Percentiles rank a stretch among this genome's conserved stretches.
Evolutionary conservation across 2,113 vertebrate genomes (phyloP).

Genomic region (Phocoena sinus): DNA sequence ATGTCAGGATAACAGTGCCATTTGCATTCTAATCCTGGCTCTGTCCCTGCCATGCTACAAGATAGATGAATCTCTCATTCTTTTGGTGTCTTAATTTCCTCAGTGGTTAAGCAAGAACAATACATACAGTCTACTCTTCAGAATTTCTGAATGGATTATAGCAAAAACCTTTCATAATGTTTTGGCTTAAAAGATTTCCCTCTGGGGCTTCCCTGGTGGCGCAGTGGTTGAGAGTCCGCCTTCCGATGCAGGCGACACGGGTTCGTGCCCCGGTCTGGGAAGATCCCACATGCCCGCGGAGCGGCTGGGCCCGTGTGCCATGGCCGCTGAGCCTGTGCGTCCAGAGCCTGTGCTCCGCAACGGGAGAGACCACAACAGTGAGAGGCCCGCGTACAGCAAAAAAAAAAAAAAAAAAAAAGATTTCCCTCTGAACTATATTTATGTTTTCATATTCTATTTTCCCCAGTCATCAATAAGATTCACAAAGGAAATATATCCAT

Average conservation of each 20-base stretch:
- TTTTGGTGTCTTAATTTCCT: conserved; percentile 66
- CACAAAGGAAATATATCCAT: conserved; percentile 50
- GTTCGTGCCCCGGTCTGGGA: too few relatives aligned
- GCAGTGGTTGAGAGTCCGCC: too few relatives aligned
- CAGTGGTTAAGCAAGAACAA: conserved; percentile 10
- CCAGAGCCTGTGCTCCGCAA: too few relatives aligned
- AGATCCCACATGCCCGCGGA: too few relatives aligned
- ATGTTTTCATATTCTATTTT: conserved; percentile 57
- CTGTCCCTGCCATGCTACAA: neutral
- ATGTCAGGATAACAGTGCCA: neutral
- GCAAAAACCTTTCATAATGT: conserved; percentile 41
- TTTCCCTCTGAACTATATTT: conserved; percentile 53
- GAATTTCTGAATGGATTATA: conserved; percentile 51
- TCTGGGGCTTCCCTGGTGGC: too few relatives aligned
- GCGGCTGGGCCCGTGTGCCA: too few relatives aligned
- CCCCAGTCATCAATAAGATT: conserved; percentile 52
- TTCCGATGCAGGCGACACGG: too few relatives aligned
- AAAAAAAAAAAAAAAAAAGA: too few relatives aligned
- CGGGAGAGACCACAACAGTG: too few relatives aligned
- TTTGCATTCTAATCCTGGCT: conserved; percentile 37
- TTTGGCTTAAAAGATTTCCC: conserved; percentile 58
- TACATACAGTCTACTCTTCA: conserved; percentile 41
- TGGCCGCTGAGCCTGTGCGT: too few relatives aligned
- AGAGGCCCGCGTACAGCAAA: too few relatives aligned
- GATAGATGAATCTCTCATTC: conserved; percentile 48